Conservation (phyloP, 2,113 vertebrate genomes). For the Dromaius novaehollandiae region DNA sequence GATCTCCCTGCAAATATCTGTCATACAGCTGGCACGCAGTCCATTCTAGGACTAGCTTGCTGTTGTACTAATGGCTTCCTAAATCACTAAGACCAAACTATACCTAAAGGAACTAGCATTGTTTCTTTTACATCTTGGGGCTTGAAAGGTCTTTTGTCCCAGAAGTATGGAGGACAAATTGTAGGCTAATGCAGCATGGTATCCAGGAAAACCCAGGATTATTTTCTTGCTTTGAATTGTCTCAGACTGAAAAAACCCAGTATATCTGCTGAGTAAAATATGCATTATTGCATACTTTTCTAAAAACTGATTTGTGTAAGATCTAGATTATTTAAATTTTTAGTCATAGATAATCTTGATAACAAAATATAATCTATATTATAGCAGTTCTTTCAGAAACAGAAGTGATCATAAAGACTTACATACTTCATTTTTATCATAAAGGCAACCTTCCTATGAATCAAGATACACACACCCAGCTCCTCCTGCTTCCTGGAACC, state of each 20-base stretch:
- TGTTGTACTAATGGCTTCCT: background rate
- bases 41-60: background rate
- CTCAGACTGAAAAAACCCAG: background rate
- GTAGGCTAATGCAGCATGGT: background rate
- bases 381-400: background rate
- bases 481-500: constrained; percentile 1
- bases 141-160: background rate
- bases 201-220: background rate
- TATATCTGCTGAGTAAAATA: background rate
- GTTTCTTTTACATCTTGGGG: background rate
- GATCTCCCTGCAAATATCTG: background rate
- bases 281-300: background rate
- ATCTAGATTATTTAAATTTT: background rate
- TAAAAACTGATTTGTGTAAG: background rate
- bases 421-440: background rate
- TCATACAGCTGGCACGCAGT: rapidly evolving
- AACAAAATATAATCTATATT: background rate
- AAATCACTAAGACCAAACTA: background rate
- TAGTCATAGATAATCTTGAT: background rate
- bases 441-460: background rate
- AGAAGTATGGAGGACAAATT: background rate
- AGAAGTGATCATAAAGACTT: background rate
- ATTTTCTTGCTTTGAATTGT: background rate
- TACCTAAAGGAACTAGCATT: background rate
- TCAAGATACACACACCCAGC: rapidly evolving